Evolutionary conservation across 2,113 vertebrate species (phyloP).

Genomic region (Sorex fumeus): DNA sequence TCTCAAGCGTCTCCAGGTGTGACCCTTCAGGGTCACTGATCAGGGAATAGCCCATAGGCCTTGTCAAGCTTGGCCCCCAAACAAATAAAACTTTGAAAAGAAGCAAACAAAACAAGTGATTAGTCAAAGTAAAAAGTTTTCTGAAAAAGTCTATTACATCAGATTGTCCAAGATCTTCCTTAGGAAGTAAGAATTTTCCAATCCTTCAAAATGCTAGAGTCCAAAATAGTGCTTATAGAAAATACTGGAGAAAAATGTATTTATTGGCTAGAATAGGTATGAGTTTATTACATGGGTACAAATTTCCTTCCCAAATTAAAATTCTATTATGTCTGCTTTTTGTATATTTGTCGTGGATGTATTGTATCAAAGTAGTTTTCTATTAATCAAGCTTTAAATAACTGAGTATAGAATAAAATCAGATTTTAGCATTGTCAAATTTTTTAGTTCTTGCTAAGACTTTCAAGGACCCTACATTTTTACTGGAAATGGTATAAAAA

Average conservation of each 20-base stretch:
- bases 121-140: neutral
- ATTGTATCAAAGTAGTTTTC: neutral
- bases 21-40: too few species aligned
- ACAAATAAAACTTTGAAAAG: too few species aligned
- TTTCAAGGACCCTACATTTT: neutral
- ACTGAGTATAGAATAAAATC: neutral
- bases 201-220: neutral
- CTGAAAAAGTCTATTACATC: neutral
- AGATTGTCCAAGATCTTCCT: neutral
- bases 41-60: too few species aligned
- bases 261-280: neutral
- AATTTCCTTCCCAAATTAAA: neutral
- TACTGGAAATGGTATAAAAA: neutral
- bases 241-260: neutral
- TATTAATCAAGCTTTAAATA: neutral
- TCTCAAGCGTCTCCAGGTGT: too few species aligned
- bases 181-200: neutral
- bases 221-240: neutral
- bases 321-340: neutral
- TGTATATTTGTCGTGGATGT: neutral
- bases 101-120: too few species aligned
- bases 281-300: neutral
- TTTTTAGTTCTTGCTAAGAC: neutral
- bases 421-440: neutral
- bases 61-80: too few species aligned